Percentiles rank a stretch among this genome's conserved stretches.
phyloP scores from a whole-genome alignment of 2,113 vertebrate species.

The Falcunculus frontatus region DNA sequence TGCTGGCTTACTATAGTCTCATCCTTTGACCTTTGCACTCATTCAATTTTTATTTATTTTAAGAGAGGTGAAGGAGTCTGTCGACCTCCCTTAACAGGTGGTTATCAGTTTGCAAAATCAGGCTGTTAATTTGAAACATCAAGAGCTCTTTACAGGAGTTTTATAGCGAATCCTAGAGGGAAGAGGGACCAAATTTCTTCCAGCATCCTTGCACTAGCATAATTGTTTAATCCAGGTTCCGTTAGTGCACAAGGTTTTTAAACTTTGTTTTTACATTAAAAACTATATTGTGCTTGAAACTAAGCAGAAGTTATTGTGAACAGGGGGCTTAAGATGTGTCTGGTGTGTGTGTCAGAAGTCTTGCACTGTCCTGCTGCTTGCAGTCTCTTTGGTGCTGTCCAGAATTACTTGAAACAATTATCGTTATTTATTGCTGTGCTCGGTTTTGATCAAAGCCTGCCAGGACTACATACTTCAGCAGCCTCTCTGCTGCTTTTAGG shows the following conservation, averaged over 20 bases:
- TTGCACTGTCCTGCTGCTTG: background rate
- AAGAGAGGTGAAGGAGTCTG: background rate
- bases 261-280: background rate
- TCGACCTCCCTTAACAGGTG: background rate
- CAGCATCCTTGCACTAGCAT: background rate
- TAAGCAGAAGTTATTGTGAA: background rate
- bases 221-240: background rate
- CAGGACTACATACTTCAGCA: background rate
- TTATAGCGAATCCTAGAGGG: background rate
- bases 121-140: background rate
- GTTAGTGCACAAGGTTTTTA: background rate
- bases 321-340: background rate
- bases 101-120: background rate
- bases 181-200: background rate
- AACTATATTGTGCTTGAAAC: background rate
- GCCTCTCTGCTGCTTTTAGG: background rate
- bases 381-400: background rate
- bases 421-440: background rate
- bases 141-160: background rate
- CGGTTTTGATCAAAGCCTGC: slow-evolving; percentile 2
- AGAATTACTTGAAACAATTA: slow-evolving; percentile 1
- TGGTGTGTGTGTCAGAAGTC: background rate
- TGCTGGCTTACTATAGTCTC: background rate
- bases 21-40: background rate
- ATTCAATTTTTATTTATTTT: background rate